These are phyloP conservation scores for Callitettix versicolor DNA, from an alignment of 1,140 invertebrate genomes.

Conservation along the genomic window DNA sequence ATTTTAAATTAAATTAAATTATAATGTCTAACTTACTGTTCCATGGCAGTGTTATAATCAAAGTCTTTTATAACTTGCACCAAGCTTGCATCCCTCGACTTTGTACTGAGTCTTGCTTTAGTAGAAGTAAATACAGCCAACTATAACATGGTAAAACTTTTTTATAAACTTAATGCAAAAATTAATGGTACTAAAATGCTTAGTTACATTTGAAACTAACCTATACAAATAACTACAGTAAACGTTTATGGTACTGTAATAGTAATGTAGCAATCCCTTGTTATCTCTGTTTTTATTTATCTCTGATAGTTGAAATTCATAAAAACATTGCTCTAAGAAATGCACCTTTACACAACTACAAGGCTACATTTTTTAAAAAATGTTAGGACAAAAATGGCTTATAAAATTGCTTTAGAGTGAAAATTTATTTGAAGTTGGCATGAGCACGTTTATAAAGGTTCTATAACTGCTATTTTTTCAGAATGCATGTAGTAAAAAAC, in stretches of 20 bases:
- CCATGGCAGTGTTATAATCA: slow-evolving; percentile 6
- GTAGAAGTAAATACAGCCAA: background rate
- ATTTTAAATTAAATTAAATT: background rate
- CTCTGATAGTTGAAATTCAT: background rate
- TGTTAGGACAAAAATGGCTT: too few species aligned
- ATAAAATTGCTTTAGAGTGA: too few species aligned
- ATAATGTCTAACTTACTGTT: slow-evolving; percentile 4
- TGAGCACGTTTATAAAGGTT: too few species aligned
- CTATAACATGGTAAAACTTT: too few species aligned
- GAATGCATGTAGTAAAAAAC: too few species aligned
- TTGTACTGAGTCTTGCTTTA: background rate
- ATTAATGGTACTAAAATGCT: background rate
- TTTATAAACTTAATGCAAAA: too few species aligned
- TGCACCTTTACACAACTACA: too few species aligned
- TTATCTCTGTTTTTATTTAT: background rate
- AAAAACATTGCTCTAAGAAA: background rate
- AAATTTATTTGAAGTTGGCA: too few species aligned
- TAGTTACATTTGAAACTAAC: background rate
- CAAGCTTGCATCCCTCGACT: background rate
- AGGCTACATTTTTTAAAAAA: too few species aligned
- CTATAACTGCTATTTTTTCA: too few species aligned
- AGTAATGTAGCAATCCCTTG: background rate
- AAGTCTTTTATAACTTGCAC: slow-evolving; percentile 1
- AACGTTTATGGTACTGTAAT: background rate
- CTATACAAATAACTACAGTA: background rate